Percentiles rank a stretch among this genome's conserved stretches.
These are phyloP conservation scores for Laticauda laticaudata DNA, from an alignment of 2,113 vertebrate species.

Conservation along the genomic window DNA sequence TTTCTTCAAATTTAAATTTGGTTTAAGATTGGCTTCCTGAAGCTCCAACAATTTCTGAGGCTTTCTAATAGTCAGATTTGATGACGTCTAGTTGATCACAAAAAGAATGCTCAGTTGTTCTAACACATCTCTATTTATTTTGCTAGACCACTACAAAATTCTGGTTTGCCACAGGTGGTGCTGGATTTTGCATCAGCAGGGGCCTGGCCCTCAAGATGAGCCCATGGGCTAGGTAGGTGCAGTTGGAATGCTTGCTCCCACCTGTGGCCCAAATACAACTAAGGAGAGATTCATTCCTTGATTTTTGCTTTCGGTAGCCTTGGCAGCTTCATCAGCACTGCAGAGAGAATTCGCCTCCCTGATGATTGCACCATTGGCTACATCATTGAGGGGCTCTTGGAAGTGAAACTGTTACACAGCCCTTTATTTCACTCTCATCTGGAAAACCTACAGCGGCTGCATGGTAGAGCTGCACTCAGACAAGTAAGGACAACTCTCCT, in stretches of 20 bases:
- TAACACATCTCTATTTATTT: constrained; percentile 45
- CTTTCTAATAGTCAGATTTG: not conserved
- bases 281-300: not conserved
- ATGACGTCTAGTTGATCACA: not conserved
- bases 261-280: fast-evolving
- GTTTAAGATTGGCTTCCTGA: not conserved
- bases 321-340: constrained; percentile 95
- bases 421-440: constrained; percentile 92
- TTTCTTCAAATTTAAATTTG: not conserved
- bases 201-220: constrained; percentile 98
- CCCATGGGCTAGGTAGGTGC: constrained; percentile 90
- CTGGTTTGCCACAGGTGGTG: constrained; percentile 98
- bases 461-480: constrained; percentile 69
- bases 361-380: constrained; percentile 96
- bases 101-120: not conserved
- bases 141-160: constrained; percentile 85
- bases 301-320: constrained; percentile 71
- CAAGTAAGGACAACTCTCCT: constrained; percentile 76
- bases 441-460: constrained; percentile 88
- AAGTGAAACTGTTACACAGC: constrained; percentile 83
- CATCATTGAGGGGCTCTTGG: constrained; percentile 92
- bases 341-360: constrained; percentile 91
- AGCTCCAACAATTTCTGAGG: not conserved
- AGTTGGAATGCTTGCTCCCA: not conserved
- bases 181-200: constrained; percentile 96